Evolutionary conservation across 2,888 invertebrate species (phyloP), one percentile per base, ranked within the genome.

Genomic region (Mechanitis messenoides): DNA sequence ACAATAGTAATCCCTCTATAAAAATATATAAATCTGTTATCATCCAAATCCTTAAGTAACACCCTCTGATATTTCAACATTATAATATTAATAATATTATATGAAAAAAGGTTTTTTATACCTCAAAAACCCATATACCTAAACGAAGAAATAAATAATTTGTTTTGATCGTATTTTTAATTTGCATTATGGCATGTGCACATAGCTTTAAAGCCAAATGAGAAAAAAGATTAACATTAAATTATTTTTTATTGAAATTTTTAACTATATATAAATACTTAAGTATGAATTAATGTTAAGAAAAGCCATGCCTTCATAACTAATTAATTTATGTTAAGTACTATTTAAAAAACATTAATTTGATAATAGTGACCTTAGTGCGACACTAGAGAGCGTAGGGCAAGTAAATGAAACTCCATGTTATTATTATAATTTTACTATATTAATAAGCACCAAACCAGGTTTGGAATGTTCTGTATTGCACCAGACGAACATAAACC

Each of bases 381-480:
- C 65, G 57, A 59, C 54, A 66, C 65, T 64, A 78, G 80, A 86
- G 81, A 83, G 81, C 80, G 60, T 69, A 60, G 77, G 85, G 83
- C 81, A 80, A 81, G 77, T 71, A 86, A 89, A 89, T 87, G 79
- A 89, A 88, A 89, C 85, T 80, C 67, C 78, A 78, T 60, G 69
- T 64, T 31, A 71, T 77, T 83, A 80, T 81, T 83, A 86, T 83
- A 84, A 76, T 78, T 86, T 89, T 87, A 86, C 87, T 87, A 82
- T 77, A 81, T 83, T 80, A 83, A 83, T 83, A 84, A 88, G 87
- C 87, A 88, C 89, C 88, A 89, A 88, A 89, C 87, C 78, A 84
- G 71, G 88, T 89, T 88, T 87, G 89, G 88, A 89, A 89, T 89
- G 89, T 88, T 85, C 85, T 80, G 82, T 87, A 87, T 88, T 88